Base-by-base conservation (phyloP, 2,113 vertebrate genomes). In the Embiotoca jacksoni region DNA sequence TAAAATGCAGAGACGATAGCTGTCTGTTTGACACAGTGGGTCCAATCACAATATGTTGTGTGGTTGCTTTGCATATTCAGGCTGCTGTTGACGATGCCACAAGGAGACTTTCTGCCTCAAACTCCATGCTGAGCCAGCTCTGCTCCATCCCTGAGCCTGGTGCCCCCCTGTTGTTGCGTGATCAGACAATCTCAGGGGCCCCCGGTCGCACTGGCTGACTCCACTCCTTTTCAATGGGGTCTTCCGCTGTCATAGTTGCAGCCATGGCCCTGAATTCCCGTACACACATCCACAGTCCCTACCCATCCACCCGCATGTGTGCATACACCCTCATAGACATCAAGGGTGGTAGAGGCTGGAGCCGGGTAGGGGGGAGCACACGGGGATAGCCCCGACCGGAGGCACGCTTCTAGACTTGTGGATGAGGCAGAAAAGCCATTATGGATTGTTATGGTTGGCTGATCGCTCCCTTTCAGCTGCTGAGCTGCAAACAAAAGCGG, bases 391-490 rank as follows among this genome's bases (percentile, higher is more conserved):
- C 88, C 80, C 75, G 69, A 91, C 92, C 90, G 91, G 93, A 93
- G 92, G 92, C 93, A 90, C 91, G 87, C 93, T 93, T 89, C 92
- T 88, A 93, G 94, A 94, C 91, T 93, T 94, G 94, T 94, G 93
- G 92, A 93, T 93, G 91, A 91, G 88, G 93, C 92, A 93, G 92
- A 93, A 94, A 94, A 93, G 82, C 89, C 90, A 92, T 93, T 93
- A 92, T 92, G 89, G 90, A 89, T 89, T 92, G 91, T 93, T 92
- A 93, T 92, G 93, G 91, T 91, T 94, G 93, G 92, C 91, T 93
- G 92, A 94, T 92, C 82, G 85, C 88, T 91, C 84, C 85, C 90
- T 93, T 94, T 95, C 84, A 93, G 78, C 85, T 72, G 72, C 84
- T 91, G 92, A 93, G 90, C 93, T 92, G 86, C 87, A 88, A 91